phyloP scores from a whole-genome alignment of 2,797 vertebrate species.

The Carcharodon carcharias region DNA sequence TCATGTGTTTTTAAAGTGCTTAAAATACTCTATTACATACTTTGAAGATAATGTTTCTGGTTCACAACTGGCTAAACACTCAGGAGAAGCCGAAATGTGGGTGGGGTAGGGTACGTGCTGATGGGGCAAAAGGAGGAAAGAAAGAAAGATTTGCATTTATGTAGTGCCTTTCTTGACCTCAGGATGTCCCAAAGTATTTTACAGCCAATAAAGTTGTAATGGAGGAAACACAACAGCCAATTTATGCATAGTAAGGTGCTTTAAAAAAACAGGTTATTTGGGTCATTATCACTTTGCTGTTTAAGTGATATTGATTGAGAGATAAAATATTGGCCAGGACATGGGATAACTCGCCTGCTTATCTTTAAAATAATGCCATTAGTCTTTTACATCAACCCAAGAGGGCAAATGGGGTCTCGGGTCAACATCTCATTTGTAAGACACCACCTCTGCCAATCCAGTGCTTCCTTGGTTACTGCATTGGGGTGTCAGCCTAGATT shows the following conservation, averaged over 20 bases:
- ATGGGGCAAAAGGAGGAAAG: background rate
- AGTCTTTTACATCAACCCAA: background rate
- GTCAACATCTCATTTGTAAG: background rate
- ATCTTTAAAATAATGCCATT: no score
- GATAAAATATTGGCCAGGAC: background rate
- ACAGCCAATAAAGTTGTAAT: background rate
- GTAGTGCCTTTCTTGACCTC: background rate
- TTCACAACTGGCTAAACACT: background rate
- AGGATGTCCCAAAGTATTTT: background rate
- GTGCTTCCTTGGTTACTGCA: background rate
- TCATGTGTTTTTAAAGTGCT: background rate
- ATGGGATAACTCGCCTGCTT: background rate
- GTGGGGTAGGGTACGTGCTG: background rate
- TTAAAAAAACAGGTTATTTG: no score
- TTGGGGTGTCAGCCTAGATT: background rate
- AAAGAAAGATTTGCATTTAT: background rate
- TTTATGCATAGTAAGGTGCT: no score
- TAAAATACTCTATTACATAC: background rate
- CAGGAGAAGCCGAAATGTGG: background rate
- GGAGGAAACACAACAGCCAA: no score
- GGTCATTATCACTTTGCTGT: background rate
- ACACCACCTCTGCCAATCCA: background rate
- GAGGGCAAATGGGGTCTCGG: background rate
- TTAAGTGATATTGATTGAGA: background rate
- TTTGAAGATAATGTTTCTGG: background rate